Evolutionary conservation across 2,888 invertebrate genomes (phyloP), one percentile per base, ranked within the genome.

Genomic region (Eupithecia centaureata): DNA sequence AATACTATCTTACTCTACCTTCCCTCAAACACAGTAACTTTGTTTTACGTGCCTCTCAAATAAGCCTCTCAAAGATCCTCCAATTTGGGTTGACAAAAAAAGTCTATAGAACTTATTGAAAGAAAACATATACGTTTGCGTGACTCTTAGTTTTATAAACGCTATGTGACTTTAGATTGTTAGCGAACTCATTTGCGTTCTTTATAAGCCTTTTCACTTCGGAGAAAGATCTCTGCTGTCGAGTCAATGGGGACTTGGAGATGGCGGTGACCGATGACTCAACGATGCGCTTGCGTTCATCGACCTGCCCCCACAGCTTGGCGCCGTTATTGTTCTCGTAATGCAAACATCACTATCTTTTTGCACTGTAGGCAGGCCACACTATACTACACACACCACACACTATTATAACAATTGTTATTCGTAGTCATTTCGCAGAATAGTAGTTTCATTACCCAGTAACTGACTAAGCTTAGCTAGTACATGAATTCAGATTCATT

Each of bases 271-370:
- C 77, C 79, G 82, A 82, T 91, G 90, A 90, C 74, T 90, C 90
- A 90, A 78, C 82, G 77, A 81, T 80, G 82, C 79, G 77, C 73
- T 79, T 75, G 82, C 84, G 92, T 87, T 88, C 90, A 79, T 83
- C 85, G 90, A 91, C 89, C 90, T 85, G 81, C 82, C 82, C 81
- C 82, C 82, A 83, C 83, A 78, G 80, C 79, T 80, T 82, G 79
- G 77, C 80, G 80, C 83, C 84, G 81, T 84, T 86, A 84, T 83
- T 81, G 79, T 81, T 72, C 73, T 83, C 82, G 84, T 80, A 82
- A 57, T 72, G 81, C 82, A 82, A 79, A 78, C 79, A 81, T 73
- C 32, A n/a, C 57, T 74, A 68, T 72, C 69, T 73, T 62, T 65
- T 71, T 70, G 67, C 70, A 70, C 61, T 59, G 35, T 52, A 58